Evolutionary conservation across 2,888 invertebrate species (phyloP), one percentile per base, ranked within the genome.

Genomic region (Stenoptilia bipunctidactyla): DNA sequence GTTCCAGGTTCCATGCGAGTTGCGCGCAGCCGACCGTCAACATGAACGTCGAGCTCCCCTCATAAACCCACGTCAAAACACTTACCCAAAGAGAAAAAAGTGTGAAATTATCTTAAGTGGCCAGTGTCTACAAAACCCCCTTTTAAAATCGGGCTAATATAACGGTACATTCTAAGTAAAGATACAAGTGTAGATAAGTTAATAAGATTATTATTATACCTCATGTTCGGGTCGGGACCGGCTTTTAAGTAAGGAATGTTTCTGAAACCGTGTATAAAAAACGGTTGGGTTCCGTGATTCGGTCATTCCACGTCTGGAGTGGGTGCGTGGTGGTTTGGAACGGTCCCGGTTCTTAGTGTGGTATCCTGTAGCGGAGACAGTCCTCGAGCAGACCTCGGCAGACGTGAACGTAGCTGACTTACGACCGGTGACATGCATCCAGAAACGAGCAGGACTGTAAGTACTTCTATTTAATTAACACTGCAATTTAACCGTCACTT

Each of bases 141-240:
- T 61, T 68, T 73, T 66, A 71, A 71, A 74, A 66, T 72, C 68
- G 66, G 61, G 55, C 63, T 71, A 67, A 70, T 69, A 64, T 79
- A 80, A 80, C 76, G 75, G 77, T 76, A 72, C 66, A 66, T 72
- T 75, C 71, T 75, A 74, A 77, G 77, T 80, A 75, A 79, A 77
- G 77, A 77, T 79, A 74, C 70, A 72, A 71, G 72, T 72, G 68
- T 68, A 79, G 79, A 80, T 80, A 80, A 74, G 76, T 77, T 79
- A 79, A 83, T 82, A 80, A 79, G 79, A 76, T 77, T 80, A 79
- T 76, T 79, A 76, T 77, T 77, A 77, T 73, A 73, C 68, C 66
- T 66, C 65, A 70, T 20, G 20, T 8, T 20, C 20, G 68, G 73
- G 66, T 70, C 73, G 69, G 53, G 74, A 77, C 79, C 79, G 77